These are phyloP conservation scores for Muscicapa comitata DNA, from an alignment of 2,797 vertebrate species.

Conservation along the genomic window DNA sequence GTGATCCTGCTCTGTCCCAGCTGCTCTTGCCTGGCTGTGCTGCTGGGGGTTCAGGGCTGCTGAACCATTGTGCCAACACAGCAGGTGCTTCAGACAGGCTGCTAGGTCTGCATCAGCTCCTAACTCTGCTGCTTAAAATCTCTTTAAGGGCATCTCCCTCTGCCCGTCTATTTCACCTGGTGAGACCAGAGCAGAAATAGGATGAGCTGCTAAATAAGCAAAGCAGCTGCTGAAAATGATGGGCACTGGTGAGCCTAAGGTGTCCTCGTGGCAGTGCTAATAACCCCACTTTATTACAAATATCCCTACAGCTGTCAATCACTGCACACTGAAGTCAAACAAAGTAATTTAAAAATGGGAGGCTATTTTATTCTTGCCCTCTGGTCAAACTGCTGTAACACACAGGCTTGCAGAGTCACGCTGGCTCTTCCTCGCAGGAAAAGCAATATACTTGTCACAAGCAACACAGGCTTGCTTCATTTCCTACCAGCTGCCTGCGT, in stretches of 20 bases:
- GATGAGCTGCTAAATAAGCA: background rate
- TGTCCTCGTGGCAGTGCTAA: background rate
- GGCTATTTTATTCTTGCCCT: slow-evolving; percentile 28
- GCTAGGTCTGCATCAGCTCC: background rate
- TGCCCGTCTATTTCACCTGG: background rate
- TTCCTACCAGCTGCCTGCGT: background rate
- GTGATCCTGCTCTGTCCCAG: background rate
- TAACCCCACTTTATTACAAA: background rate
- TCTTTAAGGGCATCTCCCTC: background rate
- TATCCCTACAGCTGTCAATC: slow-evolving; percentile 19
- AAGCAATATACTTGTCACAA: background rate
- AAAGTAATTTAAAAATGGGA: slow-evolving; percentile 33
- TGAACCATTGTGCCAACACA: background rate
- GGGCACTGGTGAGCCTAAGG: background rate
- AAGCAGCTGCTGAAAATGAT: background rate
- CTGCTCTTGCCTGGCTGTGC: rapidly evolving
- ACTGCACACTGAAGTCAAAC: slow-evolving; percentile 21
- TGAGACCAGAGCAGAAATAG: background rate
- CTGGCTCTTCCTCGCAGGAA: background rate
- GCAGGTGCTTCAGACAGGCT: background rate
- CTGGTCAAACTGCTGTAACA: background rate
- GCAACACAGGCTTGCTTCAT: background rate
- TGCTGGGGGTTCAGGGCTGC: background rate
- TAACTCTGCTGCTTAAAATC: background rate
- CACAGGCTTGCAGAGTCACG: slow-evolving; percentile 4